Evolutionary conservation across 1,140 invertebrate species (phyloP).

Genomic region (Medauroidea extradentata): DNA sequence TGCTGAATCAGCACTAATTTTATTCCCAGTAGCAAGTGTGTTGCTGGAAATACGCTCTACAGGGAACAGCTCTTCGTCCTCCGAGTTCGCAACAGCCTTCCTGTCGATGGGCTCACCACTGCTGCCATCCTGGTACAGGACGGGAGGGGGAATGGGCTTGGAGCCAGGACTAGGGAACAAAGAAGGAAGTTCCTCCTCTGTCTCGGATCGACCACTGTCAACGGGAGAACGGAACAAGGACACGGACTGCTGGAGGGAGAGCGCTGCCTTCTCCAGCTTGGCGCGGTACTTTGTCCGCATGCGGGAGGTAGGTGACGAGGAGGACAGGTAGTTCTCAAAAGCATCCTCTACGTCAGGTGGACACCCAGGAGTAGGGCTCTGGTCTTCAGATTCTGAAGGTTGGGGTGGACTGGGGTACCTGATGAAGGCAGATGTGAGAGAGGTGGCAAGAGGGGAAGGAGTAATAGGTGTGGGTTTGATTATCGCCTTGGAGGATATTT

Average conservation of each 20-base stretch:
- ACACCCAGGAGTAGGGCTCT: background rate
- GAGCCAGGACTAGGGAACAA: conserved; percentile 8
- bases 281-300: background rate
- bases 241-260: conserved; percentile 1
- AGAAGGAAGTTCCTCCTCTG: conserved; percentile 10
- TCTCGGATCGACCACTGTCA: background rate
- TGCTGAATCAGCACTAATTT: conserved; percentile 57
- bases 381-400: background rate
- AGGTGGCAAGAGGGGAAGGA: conserved; percentile 23
- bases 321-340: background rate
- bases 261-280: conserved; percentile 10
- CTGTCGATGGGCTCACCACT: conserved; percentile 9
- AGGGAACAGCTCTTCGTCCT: conserved; percentile 41
- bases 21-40: conserved; percentile 31
- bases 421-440: conserved; percentile 45
- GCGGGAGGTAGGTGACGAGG: background rate
- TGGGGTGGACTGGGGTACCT: conserved; percentile 33
- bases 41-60: conserved; percentile 32
- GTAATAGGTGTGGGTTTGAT: conserved; percentile 19
- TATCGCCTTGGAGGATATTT: conserved; percentile 2
- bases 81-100: conserved; percentile 27
- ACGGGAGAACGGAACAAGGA: background rate
- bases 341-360: too few species aligned
- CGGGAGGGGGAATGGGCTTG: background rate
- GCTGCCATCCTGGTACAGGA: too few species aligned